These are phyloP conservation scores for Cydia splendana DNA, from an alignment of 1,140 invertebrate genomes.

Conservation along the genomic window DNA sequence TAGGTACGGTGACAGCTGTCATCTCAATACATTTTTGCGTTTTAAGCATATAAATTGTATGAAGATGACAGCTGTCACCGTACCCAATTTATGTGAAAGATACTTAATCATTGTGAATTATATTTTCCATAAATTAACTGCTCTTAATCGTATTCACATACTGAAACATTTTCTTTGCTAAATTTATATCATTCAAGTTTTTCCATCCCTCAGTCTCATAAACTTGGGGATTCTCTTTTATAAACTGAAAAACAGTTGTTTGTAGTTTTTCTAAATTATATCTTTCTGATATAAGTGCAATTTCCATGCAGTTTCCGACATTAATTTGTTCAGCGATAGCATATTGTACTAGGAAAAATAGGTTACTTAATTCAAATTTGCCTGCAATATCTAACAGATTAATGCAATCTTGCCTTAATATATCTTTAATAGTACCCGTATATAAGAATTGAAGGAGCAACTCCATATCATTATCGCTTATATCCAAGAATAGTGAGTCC, in stretches of 20 bases:
- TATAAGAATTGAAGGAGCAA: slow-evolving; percentile 62
- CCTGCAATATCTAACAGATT: slow-evolving; percentile 52
- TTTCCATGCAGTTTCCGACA: slow-evolving; percentile 59
- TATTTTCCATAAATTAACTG: not conserved
- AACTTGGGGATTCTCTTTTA: slow-evolving; percentile 55
- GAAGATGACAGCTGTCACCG: no score
- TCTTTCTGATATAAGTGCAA: slow-evolving; percentile 58
- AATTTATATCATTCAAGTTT: slow-evolving; percentile 53
- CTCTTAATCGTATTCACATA: slow-evolving; percentile 37
- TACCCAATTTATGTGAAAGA: no score
- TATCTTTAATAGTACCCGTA: slow-evolving; percentile 55
- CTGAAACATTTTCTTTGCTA: slow-evolving; percentile 61
- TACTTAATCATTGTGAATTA: no score
- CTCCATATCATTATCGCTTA: slow-evolving; percentile 53
- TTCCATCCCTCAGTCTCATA: slow-evolving; percentile 60
- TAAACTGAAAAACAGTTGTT: slow-evolving; percentile 52
- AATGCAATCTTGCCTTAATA: slow-evolving; percentile 46
- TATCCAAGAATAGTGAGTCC: slow-evolving; percentile 46
- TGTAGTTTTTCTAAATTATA: slow-evolving; percentile 54
- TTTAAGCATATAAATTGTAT: no score
- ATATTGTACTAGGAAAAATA: slow-evolving; percentile 47
- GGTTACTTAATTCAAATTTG: slow-evolving; percentile 55
- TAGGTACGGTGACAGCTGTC: no score
- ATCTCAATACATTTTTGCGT: no score
- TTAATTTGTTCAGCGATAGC: slow-evolving; percentile 50